Conservation (phyloP, 92 coral and sea anemone species). For the Phenganax subtilis region DNA sequence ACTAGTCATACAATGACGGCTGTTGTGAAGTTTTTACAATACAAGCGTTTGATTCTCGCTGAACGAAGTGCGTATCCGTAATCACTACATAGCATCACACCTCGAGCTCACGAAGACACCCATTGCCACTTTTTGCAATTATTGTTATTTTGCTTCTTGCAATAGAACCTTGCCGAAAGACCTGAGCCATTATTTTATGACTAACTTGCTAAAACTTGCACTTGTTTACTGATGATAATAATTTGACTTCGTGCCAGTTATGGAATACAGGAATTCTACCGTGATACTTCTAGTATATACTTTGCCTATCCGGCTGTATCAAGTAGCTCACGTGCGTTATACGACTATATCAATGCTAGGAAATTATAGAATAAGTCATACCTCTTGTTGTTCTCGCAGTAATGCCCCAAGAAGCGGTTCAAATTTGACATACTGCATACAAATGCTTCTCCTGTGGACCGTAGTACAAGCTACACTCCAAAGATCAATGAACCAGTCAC, state of each 20-base stretch:
- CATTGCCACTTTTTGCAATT: neutral
- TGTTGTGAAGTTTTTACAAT: neutral
- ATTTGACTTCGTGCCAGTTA: slow-evolving; percentile 21
- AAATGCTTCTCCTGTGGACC: neutral
- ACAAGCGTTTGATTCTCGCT: slow-evolving; percentile 16
- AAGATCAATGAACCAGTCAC: too few species aligned
- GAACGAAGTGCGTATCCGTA: slow-evolving; percentile 33
- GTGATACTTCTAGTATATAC: slow-evolving; percentile 7
- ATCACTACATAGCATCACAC: slow-evolving; percentile 5
- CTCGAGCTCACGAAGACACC: slow-evolving; percentile 9
- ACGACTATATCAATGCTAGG: neutral
- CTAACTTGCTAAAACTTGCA: neutral
- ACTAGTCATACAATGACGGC: neutral
- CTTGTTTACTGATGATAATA: neutral
- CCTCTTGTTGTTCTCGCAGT: slow-evolving; percentile 23
- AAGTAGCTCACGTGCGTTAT: neutral
- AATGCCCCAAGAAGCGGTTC: slow-evolving; percentile 31
- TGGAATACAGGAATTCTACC: slow-evolving; percentile 10
- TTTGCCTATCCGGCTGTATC: neutral
- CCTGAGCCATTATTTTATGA: neutral
- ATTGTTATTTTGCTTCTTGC: neutral
- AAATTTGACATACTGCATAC: slow-evolving; percentile 26
- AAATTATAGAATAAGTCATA: slow-evolving; percentile 14
- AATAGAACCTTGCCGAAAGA: neutral
- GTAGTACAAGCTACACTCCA: too few species aligned